Percentiles rank a stretch among this genome's conserved stretches.
Conservation (phyloP, 2,888 invertebrate genomes). For the Sminthurides aquaticus region DNA sequence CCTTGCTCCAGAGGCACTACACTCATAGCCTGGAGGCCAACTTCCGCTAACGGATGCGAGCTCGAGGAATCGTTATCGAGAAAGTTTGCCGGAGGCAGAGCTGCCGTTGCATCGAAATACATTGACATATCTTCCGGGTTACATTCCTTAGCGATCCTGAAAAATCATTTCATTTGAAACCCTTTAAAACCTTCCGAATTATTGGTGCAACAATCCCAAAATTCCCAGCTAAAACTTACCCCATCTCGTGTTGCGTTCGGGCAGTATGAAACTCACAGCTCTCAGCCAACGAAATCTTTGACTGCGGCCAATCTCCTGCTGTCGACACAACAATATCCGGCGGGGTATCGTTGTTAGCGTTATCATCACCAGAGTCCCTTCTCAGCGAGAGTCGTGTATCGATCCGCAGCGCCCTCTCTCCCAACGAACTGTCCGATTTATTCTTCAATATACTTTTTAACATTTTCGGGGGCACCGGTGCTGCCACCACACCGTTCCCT, state of each 20-base stretch:
- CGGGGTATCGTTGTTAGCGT: conserved; percentile 23
- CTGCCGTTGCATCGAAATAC: conserved; percentile 41
- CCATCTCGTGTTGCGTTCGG: conserved; percentile 22
- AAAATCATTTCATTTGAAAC: conserved; percentile 21
- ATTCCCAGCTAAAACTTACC: conserved; percentile 1
- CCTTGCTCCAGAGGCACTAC: conserved; percentile 6
- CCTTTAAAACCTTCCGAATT: conserved; percentile 15
- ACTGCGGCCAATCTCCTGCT: conserved; percentile 25
- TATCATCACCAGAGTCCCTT: conserved; percentile 16
- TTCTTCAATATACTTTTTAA: conserved; percentile 44
- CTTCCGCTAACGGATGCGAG: conserved; percentile 36
- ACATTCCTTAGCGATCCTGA: conserved; percentile 5
- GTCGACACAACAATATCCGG: conserved; percentile 22
- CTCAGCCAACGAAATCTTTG: conserved; percentile 30
- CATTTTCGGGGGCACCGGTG: conserved; percentile 31
- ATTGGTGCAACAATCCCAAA: neutral
- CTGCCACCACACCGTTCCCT: conserved; percentile 9
- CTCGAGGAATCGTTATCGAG: conserved; percentile 39
- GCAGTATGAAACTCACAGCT: conserved; percentile 27
- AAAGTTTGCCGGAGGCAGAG: conserved; percentile 33
- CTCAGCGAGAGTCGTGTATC: conserved; percentile 31
- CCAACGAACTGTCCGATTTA: conserved; percentile 42
- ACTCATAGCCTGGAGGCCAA: no score
- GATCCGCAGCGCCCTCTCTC: conserved; percentile 33
- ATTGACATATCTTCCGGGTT: conserved; percentile 42